Percentiles rank a stretch among this genome's conserved stretches.
Conservation (phyloP, 2,888 invertebrate species). For the Thecocarcelia acutangulata region DNA sequence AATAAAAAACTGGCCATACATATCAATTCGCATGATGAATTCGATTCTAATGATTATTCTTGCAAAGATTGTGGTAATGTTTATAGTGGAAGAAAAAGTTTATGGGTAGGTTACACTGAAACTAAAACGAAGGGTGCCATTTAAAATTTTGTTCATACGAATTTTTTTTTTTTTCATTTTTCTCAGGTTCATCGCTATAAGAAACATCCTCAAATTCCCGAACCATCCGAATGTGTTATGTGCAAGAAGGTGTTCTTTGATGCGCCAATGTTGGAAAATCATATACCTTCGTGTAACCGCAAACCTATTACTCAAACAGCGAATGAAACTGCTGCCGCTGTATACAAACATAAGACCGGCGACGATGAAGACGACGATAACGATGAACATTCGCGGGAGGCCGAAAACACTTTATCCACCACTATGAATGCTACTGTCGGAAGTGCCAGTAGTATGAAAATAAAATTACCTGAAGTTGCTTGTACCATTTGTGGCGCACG, state of each 20-base stretch:
- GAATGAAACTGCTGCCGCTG: conserved; percentile 72
- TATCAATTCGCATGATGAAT: conserved; percentile 81
- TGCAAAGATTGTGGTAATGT: conserved; percentile 82
- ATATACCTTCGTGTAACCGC: conserved; percentile 78
- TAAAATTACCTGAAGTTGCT: conserved; percentile 79
- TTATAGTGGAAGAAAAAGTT: conserved; percentile 81
- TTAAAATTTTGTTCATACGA: not conserved
- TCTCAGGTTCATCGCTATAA: conserved; percentile 81
- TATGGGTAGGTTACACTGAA: conserved; percentile 78
- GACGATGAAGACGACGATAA: conserved; percentile 62
- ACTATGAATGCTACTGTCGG: conserved; percentile 45
- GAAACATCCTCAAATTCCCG: conserved; percentile 81
- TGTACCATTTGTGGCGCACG: conserved; percentile 80
- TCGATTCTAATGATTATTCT: conserved; percentile 81
- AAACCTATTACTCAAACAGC: conserved; percentile 73
- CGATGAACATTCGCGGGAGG: conserved; percentile 65
- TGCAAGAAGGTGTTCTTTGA: conserved; percentile 81
- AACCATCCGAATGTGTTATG: conserved; percentile 79
- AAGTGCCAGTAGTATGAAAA: conserved; percentile 72
- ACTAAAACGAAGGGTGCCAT: not conserved
- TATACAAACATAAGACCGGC: conserved; percentile 72
- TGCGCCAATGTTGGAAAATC: conserved; percentile 80
- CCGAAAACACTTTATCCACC: conserved; percentile 52
- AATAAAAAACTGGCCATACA: conserved; percentile 81
- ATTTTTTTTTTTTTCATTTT: not conserved